Conservation (phyloP, 2,113 vertebrate genomes). For the Melierax canorus region DNA sequence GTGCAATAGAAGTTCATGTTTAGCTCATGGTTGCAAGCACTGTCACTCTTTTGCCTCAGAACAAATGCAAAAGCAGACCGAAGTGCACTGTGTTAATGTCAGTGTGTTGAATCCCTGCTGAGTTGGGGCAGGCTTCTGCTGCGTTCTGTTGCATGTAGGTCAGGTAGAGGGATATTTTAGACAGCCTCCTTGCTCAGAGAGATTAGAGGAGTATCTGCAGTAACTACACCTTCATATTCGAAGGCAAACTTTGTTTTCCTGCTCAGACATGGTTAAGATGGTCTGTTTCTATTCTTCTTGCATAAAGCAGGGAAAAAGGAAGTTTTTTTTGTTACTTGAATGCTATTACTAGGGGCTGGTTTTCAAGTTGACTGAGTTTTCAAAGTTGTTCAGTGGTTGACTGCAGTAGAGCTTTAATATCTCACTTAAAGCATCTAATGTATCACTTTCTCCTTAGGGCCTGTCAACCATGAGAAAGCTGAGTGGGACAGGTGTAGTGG, state of each 20-base stretch:
- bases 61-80: background rate
- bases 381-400: background rate
- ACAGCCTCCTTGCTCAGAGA: background rate
- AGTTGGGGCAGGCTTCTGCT: slow-evolving; percentile 13
- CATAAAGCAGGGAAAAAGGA: background rate
- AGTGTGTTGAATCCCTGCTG: slow-evolving; percentile 4
- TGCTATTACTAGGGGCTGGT: background rate
- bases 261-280: background rate
- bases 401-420: background rate
- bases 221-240: background rate
- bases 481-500: background rate
- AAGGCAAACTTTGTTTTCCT: background rate
- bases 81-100: background rate
- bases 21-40: background rate
- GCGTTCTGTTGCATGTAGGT: slow-evolving; percentile 34
- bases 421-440: background rate
- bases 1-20: background rate
- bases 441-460: background rate
- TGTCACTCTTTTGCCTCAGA: background rate
- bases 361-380: background rate
- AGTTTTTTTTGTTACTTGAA: background rate
- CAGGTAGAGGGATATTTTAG: slow-evolving; percentile 44
- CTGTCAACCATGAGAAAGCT: background rate
- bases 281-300: background rate
- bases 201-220: background rate